phyloP scores from a whole-genome alignment of 1,140 invertebrate species.

The Drepana arcuata region DNA sequence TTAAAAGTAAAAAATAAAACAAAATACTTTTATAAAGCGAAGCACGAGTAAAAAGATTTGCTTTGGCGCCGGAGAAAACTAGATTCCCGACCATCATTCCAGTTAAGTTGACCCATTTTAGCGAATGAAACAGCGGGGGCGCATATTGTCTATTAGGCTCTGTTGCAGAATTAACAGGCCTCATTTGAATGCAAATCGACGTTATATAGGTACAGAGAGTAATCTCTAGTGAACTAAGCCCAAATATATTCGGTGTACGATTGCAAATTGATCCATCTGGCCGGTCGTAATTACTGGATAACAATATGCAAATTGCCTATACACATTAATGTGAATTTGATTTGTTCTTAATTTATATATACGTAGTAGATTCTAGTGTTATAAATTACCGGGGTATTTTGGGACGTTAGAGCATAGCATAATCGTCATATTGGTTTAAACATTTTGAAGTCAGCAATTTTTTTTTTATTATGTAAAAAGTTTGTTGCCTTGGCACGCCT shows the following conservation, averaged over 20 bases:
- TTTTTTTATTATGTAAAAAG: too few species aligned
- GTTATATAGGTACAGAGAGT: constrained; percentile 2
- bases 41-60: not conserved
- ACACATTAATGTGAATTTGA: not conserved
- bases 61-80: not conserved
- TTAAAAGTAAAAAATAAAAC: too few species aligned
- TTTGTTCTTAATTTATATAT: too few species aligned
- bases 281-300: constrained; percentile 1
- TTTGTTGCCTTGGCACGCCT: too few species aligned
- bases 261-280: constrained; percentile 6
- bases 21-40: not conserved
- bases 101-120: not conserved
- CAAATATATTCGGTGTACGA: constrained; percentile 8
- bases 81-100: not conserved
- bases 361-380: too few species aligned
- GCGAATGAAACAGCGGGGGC: not conserved
- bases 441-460: too few species aligned
- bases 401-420: not conserved
- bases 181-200: constrained; percentile 8
- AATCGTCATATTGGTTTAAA: too few species aligned
- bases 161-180: constrained; percentile 2
- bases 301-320: not conserved
- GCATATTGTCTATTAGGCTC: constrained; percentile 1
- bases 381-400: not conserved
- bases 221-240: constrained; percentile 7